Conservation (phyloP, 2,797 vertebrate species). For the Amazona finschi region DNA sequence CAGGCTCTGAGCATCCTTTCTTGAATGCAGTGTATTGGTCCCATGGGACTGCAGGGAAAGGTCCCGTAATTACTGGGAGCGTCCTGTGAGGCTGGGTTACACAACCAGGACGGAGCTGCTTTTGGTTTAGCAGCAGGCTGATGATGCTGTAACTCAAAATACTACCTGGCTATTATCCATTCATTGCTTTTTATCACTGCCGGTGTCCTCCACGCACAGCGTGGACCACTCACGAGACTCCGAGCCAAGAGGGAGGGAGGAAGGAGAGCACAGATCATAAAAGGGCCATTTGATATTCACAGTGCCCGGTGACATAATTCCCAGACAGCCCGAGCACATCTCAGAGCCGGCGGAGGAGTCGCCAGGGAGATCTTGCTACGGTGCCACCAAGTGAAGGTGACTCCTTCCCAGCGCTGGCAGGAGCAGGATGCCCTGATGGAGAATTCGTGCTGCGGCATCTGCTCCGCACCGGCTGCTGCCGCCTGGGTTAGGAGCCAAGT, state of each 20-base stretch:
- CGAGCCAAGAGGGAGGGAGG: background rate
- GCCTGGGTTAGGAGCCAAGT: background rate
- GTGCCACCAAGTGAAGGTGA: constrained; percentile 19
- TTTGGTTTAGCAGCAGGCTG: background rate
- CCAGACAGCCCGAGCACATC: background rate
- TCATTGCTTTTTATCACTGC: background rate
- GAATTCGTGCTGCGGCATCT: background rate
- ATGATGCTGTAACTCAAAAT: background rate
- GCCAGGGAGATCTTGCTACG: background rate
- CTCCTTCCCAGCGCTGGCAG: background rate
- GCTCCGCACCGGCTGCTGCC: background rate
- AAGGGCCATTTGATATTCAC: background rate
- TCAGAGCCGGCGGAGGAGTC: accelerated
- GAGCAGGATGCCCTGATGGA: background rate
- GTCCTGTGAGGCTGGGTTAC: background rate
- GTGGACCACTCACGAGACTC: background rate
- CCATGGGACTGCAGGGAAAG: background rate
- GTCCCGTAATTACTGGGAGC: background rate
- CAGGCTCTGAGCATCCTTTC: constrained; percentile 6
- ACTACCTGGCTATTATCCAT: constrained; percentile 11
- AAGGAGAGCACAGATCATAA: background rate
- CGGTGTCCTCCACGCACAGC: background rate
- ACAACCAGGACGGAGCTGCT: background rate
- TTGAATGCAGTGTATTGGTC: background rate
- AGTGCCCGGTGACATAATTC: constrained; percentile 11